These are phyloP conservation scores for Thamnophis elegans DNA, from an alignment of 2,797 vertebrate species.

Conservation along the genomic window DNA sequence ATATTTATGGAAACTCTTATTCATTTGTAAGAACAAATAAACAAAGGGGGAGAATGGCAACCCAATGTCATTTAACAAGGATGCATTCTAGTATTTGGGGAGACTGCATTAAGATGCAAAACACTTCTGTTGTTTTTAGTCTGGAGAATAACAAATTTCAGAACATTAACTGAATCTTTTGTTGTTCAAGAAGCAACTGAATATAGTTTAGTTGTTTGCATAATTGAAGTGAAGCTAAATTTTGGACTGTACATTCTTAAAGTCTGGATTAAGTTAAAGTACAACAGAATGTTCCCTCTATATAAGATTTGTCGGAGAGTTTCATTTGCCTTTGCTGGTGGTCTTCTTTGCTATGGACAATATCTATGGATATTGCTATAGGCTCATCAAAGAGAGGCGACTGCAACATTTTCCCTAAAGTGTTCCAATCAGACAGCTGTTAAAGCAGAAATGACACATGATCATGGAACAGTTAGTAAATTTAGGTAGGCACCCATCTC, in stretches of 20 bases:
- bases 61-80: neutral
- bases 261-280: neutral
- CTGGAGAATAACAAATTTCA: conserved; percentile 15
- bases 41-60: neutral
- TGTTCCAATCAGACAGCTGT: conserved; percentile 41
- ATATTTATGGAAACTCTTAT: neutral
- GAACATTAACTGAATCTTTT: neutral
- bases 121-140: neutral
- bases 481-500: neutral
- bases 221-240: neutral
- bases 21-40: conserved; percentile 1
- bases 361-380: conserved; percentile 29
- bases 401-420: conserved; percentile 28
- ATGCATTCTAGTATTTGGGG: neutral
- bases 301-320: neutral
- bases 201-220: neutral
- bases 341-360: conserved; percentile 7
- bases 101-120: neutral
- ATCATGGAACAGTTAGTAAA: conserved; percentile 28
- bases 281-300: conserved; percentile 7
- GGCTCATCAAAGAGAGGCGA: neutral
- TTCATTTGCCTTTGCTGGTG: neutral
- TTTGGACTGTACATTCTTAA: neutral
- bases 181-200: neutral
- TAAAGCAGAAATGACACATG: conserved; percentile 20